Evolutionary conservation across 2,113 vertebrate species (phyloP).

Genomic region (Cromileptes altivelis): DNA sequence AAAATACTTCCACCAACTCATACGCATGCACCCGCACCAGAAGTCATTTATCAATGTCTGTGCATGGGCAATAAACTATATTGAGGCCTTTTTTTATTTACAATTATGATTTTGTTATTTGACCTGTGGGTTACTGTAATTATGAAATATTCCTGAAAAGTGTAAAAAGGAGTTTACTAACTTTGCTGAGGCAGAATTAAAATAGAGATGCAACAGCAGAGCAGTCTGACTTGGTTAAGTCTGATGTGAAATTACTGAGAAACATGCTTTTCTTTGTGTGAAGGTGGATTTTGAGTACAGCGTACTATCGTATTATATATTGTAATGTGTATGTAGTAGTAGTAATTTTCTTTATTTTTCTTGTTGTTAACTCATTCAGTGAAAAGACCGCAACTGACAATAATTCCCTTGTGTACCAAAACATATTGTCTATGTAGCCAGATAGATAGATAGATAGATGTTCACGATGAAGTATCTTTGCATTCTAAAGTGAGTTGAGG

Average conservation of each 20-base stretch:
- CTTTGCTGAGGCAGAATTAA: not conserved
- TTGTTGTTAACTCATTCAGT: too few species aligned
- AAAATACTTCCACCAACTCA: conserved; percentile 43
- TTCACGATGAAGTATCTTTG: too few species aligned
- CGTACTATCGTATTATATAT: not conserved
- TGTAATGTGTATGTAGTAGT: not conserved
- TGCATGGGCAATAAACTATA: conserved; percentile 23
- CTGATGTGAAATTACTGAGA: not conserved
- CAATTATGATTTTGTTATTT: conserved; percentile 39
- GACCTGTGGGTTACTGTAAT: conserved; percentile 21
- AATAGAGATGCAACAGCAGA: not conserved
- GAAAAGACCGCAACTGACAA: too few species aligned
- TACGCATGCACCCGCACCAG: conserved; percentile 2
- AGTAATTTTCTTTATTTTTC: too few species aligned
- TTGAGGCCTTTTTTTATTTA: conserved; percentile 28
- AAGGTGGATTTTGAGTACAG: not conserved
- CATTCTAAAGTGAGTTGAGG: too few species aligned
- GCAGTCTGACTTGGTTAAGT: not conserved
- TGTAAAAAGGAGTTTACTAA: not conserved
- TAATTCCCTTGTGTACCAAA: too few species aligned
- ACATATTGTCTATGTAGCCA: too few species aligned
- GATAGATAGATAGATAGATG: too few species aligned
- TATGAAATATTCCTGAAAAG: conserved; percentile 19
- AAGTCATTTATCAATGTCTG: conserved; percentile 55
- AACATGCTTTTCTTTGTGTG: not conserved